These are phyloP conservation scores for Rhinopithecus roxellana DNA, from an alignment of 2,113 vertebrate genomes.

Conservation along the genomic window DNA sequence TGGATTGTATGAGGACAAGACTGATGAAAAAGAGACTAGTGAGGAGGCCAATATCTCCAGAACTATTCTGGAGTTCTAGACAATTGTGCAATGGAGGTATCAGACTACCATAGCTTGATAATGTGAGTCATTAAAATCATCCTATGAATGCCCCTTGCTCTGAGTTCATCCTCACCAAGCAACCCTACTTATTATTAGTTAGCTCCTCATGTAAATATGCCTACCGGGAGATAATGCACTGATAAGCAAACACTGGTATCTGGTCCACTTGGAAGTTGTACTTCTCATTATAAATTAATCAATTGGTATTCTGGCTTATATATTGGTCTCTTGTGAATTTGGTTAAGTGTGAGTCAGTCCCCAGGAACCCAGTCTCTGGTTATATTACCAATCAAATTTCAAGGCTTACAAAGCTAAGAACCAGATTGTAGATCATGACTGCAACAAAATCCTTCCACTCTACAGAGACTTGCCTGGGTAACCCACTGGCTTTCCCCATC, in stretches of 20 bases:
- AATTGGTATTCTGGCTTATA: constrained; percentile 59
- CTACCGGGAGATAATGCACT: constrained; percentile 65
- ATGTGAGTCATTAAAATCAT: constrained; percentile 48
- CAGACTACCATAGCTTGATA: constrained; percentile 5
- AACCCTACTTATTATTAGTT: constrained; percentile 67
- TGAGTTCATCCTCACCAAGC: constrained; percentile 51
- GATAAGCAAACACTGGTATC: constrained; percentile 65
- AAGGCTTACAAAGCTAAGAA: constrained; percentile 54
- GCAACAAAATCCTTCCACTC: constrained; percentile 44
- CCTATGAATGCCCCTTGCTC: constrained; percentile 37
- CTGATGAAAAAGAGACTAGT: not conserved
- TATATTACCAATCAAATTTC: constrained; percentile 62
- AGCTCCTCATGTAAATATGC: constrained; percentile 65
- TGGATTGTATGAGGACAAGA: constrained; percentile 29
- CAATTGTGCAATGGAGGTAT: not conserved
- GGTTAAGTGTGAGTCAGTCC: constrained; percentile 64
- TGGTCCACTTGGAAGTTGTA: constrained; percentile 68
- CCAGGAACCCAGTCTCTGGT: constrained; percentile 44
- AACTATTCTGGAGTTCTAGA: not conserved
- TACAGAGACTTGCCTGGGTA: not conserved
- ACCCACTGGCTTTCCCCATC: not conserved
- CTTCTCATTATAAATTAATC: constrained; percentile 78
- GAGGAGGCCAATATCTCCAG: not conserved
- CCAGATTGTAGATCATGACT: constrained; percentile 31
- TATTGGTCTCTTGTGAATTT: constrained; percentile 69